Percentiles rank a stretch among this genome's conserved stretches.
Evolutionary conservation across 37 sponge, comb jelly and placozoan species (phyloP).

Genomic region (Hormiphora californensis): DNA sequence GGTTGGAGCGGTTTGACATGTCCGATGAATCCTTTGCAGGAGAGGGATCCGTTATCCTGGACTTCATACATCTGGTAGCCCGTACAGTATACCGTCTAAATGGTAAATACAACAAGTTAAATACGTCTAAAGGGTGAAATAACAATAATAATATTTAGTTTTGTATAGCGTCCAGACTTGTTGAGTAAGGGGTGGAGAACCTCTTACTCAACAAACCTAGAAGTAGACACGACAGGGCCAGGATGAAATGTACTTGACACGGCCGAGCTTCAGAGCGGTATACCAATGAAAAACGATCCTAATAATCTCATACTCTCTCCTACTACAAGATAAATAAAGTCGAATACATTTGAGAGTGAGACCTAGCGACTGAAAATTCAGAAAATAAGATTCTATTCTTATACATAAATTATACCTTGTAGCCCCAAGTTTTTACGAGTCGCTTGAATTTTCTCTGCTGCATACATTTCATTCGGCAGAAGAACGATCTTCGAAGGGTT

Average conservation of each 20-base stretch:
- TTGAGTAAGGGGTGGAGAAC: no score
- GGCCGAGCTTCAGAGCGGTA: no score
- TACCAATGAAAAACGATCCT: no score
- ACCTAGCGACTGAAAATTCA: not conserved
- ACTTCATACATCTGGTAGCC: conserved; percentile 44
- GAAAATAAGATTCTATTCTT: not conserved
- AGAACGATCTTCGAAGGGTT: not conserved
- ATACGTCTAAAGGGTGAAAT: no score
- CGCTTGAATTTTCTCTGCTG: conserved; percentile 54
- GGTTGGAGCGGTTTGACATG: conserved; percentile 44
- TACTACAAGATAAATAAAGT: no score
- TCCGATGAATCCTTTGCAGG: conserved; percentile 41
- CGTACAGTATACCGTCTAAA: conserved; percentile 42
- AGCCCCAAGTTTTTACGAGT: conserved; percentile 26
- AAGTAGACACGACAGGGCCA: no score
- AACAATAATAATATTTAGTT: no score
- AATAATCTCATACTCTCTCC: no score
- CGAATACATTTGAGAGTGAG: no score
- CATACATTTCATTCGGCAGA: conserved; percentile 43
- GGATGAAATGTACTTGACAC: no score
- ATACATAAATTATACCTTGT: conserved; percentile 1
- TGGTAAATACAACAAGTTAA: not conserved
- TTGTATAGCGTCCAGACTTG: no score
- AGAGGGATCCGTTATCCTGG: not conserved
- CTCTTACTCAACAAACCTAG: no score